Base-by-base conservation (phyloP, 2,797 vertebrate species). In the Cygnus olor region DNA sequence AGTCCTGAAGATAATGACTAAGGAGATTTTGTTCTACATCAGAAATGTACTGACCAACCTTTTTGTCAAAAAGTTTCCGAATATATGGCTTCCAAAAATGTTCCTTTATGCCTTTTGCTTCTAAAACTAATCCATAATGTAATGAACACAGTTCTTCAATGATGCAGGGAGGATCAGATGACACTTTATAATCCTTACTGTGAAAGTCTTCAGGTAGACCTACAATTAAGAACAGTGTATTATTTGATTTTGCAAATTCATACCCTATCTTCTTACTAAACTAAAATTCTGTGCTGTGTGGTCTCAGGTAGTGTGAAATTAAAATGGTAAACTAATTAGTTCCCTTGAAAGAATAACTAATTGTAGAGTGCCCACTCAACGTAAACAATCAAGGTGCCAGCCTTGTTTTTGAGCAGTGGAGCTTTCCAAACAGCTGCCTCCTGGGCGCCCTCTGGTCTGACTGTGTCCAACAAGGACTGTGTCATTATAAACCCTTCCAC, bases 51-150 rank as follows among this genome's bases (percentile, higher is more conserved):
- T 90, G 25, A 86, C 96, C 61, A 76, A 98, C 99, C 98, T 99
- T 99, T 97, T 98, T 99, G 88, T 99, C 98, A 90, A 99, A 99
- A 68, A 99, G 99, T 56, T 98, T 99, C 91, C 98, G 98, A 90
- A 99, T 98, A 80, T 99, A 99, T 1, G 99, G 99, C 88, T 99
- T 99, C 99, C 99, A 99, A 96, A 99, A 99, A 95, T 99, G 99
- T 49, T 99, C 99, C 87, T 99, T 99, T 93, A 99, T 99, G 14
- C 99, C 99, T 95, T 99, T 99, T 80, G 99, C 99, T 97, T 99
- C 99, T 94, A 99, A 98, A 89, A 99, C 98, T 76, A 99, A 97
- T 27, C 99, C 99, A 14, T 99, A 98, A n/a, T 99, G 98, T 73
- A 99, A 97, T 19, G 98, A 98, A 93, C 99, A 99, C 82, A 99